Evolutionary conservation across 1,140 invertebrate genomes (phyloP).

Genomic region (Scaptomyza montana): DNA sequence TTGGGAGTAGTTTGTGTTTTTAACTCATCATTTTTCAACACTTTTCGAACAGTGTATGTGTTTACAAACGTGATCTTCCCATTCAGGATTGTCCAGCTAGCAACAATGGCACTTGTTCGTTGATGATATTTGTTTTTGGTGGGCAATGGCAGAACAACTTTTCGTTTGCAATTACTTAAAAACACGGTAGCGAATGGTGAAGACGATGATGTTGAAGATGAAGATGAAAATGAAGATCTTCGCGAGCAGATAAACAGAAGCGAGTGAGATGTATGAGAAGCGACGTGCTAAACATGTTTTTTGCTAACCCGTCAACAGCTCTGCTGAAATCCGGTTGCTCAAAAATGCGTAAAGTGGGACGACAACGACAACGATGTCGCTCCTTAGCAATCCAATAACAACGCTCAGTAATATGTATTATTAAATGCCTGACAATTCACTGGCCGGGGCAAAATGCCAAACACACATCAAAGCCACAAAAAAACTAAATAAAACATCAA

Average conservation of each 20-base stretch:
- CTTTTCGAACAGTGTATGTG: background rate
- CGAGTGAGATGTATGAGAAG: constrained; percentile 12
- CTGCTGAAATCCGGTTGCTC: constrained; percentile 68
- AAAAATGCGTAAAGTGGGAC: constrained; percentile 76
- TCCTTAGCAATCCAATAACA: constrained; percentile 55
- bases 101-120: background rate
- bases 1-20: background rate
- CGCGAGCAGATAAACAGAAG: constrained; percentile 29
- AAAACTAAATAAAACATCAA: constrained; percentile 50
- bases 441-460: constrained; percentile 76
- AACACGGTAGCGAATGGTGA: constrained; percentile 20
- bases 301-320: constrained; percentile 38
- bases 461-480: constrained; percentile 41
- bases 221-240: constrained; percentile 35
- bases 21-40: background rate
- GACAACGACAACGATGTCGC: constrained; percentile 62
- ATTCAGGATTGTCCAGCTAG: constrained; percentile 24
- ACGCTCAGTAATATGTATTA: constrained; percentile 49
- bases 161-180: constrained; percentile 59
- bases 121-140: constrained; percentile 34
- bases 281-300: constrained; percentile 79
- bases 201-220: constrained; percentile 40
- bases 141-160: constrained; percentile 66
- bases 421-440: constrained; percentile 70
- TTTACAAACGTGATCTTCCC: constrained; percentile 24